Base-by-base conservation (phyloP, 2,113 vertebrate species). In the Gopherus evgoodei region DNA sequence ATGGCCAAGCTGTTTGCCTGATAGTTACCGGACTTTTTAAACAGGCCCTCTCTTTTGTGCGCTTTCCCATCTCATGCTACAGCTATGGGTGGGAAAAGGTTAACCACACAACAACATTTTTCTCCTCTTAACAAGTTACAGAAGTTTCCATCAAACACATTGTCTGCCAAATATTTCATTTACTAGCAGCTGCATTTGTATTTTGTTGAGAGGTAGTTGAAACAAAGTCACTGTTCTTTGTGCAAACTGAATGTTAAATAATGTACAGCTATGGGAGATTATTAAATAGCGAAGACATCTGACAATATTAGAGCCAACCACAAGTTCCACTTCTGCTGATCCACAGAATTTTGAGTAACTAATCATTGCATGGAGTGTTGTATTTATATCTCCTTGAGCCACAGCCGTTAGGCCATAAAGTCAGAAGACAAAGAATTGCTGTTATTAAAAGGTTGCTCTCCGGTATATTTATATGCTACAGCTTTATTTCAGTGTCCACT, bases 251-350 rank as follows among this genome's bases (percentile, higher is more conserved):
- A 87, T 93, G 94, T 96, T 97, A 95, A 97, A 88, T 97, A 97
- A 96, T 92, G 92, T 24, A 95, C 89, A 65, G 93, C 94, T 90
- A 93, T 89, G 19, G n/a, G 93, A 94, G 95, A 97, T 98, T 98
- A 98, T 98, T 98, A 97, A 98, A 98, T 90, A 96, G 97, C 97
- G 97, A 97, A 98, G 97, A 97, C 97, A 98, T 98, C 91, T 97
- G 97, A 98, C 97, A 98, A 98, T 97, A 97, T 97, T 96, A 97
- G 97, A 97, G 93, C 78, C 94, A 97, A 98, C 98, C 98, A 97
- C 98, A 98, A 98, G 97, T 97, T 96, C 97, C 96, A 97, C 97
- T 98, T 98, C 96, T 98, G 98, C 98, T 98, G 97, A 98, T 96
- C 96, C 96, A 97, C 96, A 98, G 91, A 98, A 96, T 98, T 98